Percentiles rank a stretch among this genome's conserved stretches.
Evolutionary conservation across 2,113 vertebrate species (phyloP).

Genomic region (Pollachius pollachius): DNA sequence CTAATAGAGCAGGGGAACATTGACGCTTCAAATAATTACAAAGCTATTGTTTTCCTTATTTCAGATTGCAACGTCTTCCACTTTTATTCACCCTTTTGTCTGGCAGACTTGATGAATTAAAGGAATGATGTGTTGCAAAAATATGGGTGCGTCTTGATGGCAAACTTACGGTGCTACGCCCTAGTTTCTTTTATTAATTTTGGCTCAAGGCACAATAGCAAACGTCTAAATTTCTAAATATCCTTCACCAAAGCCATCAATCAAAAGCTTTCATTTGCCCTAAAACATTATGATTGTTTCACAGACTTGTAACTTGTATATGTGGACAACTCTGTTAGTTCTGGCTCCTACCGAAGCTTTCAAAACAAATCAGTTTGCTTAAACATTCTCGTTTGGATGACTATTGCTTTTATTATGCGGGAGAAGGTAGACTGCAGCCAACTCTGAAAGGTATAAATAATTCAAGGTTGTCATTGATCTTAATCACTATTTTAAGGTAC

Average conservation of each 20-base stretch:
- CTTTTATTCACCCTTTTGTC: no score
- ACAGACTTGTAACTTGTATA: slow-evolving; percentile 52
- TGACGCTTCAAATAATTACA: no score
- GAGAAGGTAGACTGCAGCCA: not conserved
- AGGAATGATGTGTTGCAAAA: no score
- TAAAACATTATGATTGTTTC: slow-evolving; percentile 47
- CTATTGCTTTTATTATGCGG: slow-evolving; percentile 1
- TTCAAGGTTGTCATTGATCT: no score
- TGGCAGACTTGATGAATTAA: no score
- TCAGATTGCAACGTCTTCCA: no score
- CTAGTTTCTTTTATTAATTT: slow-evolving; percentile 23
- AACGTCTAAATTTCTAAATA: slow-evolving; percentile 34
- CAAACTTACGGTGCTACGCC: not conserved
- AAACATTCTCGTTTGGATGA: slow-evolving; percentile 34
- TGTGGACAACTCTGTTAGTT: slow-evolving; percentile 55
- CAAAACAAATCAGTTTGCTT: slow-evolving; percentile 51
- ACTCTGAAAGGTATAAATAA: not conserved
- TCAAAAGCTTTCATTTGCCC: slow-evolving; percentile 43
- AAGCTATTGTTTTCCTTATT: no score
- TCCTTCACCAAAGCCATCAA: slow-evolving; percentile 47
- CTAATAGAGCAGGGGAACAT: no score
- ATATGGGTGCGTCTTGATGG: not conserved
- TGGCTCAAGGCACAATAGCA: slow-evolving; percentile 44
- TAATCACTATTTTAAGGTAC: no score
- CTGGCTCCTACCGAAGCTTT: slow-evolving; percentile 55